A percentile compares a stretch with the other conserved stretches of the same genome.
These are phyloP conservation scores for Melangyna quadrimaculata DNA, from an alignment of 2,888 invertebrate species.

Conservation along the genomic window DNA sequence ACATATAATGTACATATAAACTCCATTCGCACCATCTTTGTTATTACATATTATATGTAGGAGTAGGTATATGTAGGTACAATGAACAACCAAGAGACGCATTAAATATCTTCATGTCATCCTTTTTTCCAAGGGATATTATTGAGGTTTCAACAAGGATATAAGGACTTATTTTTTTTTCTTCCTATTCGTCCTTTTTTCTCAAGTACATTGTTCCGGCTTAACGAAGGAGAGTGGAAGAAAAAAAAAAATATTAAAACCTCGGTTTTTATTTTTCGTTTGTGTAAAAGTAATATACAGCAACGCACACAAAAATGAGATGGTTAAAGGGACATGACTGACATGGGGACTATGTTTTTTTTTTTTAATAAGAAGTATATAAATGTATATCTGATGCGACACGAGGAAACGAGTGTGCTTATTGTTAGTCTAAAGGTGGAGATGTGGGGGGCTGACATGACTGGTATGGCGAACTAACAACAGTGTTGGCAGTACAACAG, in stretches of 20 bases:
- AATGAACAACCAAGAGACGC: constrained; percentile 48
- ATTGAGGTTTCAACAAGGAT: constrained; percentile 35
- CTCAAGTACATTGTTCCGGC: constrained; percentile 66
- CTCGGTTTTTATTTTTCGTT: background rate
- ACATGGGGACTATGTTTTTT: constrained; percentile 1
- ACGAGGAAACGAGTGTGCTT: constrained; percentile 48
- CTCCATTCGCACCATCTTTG: background rate
- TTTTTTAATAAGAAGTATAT: background rate
- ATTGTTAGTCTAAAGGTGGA: constrained; percentile 10
- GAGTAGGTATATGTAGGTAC: background rate
- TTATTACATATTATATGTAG: background rate
- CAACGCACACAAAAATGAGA: constrained; percentile 10
- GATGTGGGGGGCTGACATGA: constrained; percentile 5
- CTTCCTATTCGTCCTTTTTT: constrained; percentile 4
- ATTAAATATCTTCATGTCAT: constrained; percentile 41
- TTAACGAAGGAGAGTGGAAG: constrained; percentile 20
- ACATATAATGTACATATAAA: too few relatives aligned
- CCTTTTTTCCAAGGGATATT: background rate
- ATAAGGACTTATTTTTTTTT: background rate
- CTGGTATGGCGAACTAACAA: background rate
- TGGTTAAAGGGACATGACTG: constrained; percentile 16
- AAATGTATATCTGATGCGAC: background rate
- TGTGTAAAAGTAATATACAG: constrained; percentile 9
- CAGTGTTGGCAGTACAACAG: constrained; percentile 7
- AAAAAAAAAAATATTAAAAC: constrained; percentile 25